A percentile compares a stretch with the other conserved stretches of the same genome.
phyloP scores from a whole-genome alignment of 1,140 invertebrate species.

The Eciton burchellii region DNA sequence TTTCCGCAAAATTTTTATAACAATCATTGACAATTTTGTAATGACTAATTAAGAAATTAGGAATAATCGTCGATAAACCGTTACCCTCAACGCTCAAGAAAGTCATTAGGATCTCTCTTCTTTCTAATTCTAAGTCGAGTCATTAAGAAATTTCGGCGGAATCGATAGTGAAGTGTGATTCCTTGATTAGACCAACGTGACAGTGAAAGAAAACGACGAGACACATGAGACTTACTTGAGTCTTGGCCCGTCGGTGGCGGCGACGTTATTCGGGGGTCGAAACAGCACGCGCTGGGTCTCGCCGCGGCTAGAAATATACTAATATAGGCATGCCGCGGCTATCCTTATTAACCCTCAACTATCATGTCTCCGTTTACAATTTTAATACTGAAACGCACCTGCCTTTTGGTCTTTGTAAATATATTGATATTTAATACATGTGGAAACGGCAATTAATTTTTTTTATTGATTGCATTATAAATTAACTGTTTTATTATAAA shows the following conservation, averaged over 20 bases:
- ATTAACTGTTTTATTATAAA: too few species aligned
- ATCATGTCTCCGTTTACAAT: conserved; percentile 28
- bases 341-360: conserved; percentile 67
- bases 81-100: background rate
- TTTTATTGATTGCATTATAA: too few species aligned
- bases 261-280: conserved; percentile 90
- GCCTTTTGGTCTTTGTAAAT: background rate
- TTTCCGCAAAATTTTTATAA: conserved; percentile 3
- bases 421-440: background rate
- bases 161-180: conserved; percentile 12
- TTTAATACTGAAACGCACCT: background rate
- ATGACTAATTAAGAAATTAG: background rate
- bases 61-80: background rate
- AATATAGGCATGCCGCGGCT: conserved; percentile 82
- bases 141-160: background rate
- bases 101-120: background rate
- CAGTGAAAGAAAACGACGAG: conserved; percentile 75
- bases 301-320: conserved; percentile 87
- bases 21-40: background rate
- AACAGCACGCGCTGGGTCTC: conserved; percentile 91
- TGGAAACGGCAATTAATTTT: too few species aligned
- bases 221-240: conserved; percentile 86
- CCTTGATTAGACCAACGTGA: conserved; percentile 60
- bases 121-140: background rate
- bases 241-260: conserved; percentile 85